Evolutionary conservation across 2,797 vertebrate genomes (phyloP).

Genomic region (Otus scops): DNA sequence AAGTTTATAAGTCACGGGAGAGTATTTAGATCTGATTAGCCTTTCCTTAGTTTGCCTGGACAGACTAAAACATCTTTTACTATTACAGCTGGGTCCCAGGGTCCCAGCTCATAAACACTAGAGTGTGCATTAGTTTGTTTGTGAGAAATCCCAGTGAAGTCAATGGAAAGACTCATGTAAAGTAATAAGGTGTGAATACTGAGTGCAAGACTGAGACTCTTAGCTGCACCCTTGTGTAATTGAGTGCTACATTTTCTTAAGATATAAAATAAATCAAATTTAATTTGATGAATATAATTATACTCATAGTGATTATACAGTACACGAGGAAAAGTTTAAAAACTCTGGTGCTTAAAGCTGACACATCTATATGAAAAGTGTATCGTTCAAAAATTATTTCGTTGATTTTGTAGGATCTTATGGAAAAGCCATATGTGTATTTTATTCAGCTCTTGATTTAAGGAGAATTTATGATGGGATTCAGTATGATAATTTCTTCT

Average conservation of each 20-base stretch:
- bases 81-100: background rate
- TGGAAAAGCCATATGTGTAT: background rate
- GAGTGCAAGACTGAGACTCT: background rate
- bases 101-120: background rate
- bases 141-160: background rate
- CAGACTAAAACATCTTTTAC: background rate
- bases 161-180: background rate
- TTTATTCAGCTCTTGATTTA: background rate
- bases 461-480: background rate
- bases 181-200: background rate
- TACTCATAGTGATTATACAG: background rate
- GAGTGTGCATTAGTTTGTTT: background rate
- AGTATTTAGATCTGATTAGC: background rate
- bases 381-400: background rate
- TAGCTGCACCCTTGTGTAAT: background rate
- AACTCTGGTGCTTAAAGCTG: background rate
- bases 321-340: background rate
- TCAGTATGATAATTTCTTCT: background rate
- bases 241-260: background rate
- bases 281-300: background rate
- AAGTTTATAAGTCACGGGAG: background rate
- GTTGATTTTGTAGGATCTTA: background rate
- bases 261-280: background rate
- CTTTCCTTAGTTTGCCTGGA: background rate
- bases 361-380: background rate